Conservation (phyloP, 2,113 vertebrate species). For the Talpa occidentalis region DNA sequence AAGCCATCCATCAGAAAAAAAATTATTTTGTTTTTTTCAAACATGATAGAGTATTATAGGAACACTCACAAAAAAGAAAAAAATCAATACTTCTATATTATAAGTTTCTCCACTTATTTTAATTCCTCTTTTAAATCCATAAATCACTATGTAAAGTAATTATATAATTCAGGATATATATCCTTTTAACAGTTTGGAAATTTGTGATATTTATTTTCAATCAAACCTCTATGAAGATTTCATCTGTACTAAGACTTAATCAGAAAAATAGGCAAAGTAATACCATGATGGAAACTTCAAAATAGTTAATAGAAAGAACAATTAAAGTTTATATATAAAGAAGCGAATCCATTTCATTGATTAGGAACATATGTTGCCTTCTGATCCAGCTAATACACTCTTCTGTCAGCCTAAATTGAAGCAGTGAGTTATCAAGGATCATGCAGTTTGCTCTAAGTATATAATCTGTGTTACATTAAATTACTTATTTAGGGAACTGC, state of each 20-base stretch:
- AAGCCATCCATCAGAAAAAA: constrained; percentile 66
- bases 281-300: constrained; percentile 42
- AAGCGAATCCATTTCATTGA: constrained; percentile 54
- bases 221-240: constrained; percentile 52
- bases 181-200: constrained; percentile 71
- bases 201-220: constrained; percentile 56
- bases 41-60: constrained; percentile 64
- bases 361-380: neutral
- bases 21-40: constrained; percentile 60
- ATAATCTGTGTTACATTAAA: constrained; percentile 63
- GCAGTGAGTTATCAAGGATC: neutral
- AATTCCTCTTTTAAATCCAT: constrained; percentile 63
- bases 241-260: constrained; percentile 71
- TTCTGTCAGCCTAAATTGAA: constrained; percentile 54
- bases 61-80: constrained; percentile 48
- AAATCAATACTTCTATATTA: constrained; percentile 44
- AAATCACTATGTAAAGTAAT: constrained; percentile 58
- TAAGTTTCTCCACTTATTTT: constrained; percentile 62
- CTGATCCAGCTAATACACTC: neutral
- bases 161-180: constrained; percentile 57
- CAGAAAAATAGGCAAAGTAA: constrained; percentile 68
- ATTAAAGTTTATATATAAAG: constrained; percentile 35
- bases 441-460: constrained; percentile 48
- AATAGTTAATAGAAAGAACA: constrained; percentile 24
- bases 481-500: constrained; percentile 65